Evolutionary conservation across 2,113 vertebrate species (phyloP), one percentile per base, ranked within the genome.

Genomic region (Vulpes ferrilata): DNA sequence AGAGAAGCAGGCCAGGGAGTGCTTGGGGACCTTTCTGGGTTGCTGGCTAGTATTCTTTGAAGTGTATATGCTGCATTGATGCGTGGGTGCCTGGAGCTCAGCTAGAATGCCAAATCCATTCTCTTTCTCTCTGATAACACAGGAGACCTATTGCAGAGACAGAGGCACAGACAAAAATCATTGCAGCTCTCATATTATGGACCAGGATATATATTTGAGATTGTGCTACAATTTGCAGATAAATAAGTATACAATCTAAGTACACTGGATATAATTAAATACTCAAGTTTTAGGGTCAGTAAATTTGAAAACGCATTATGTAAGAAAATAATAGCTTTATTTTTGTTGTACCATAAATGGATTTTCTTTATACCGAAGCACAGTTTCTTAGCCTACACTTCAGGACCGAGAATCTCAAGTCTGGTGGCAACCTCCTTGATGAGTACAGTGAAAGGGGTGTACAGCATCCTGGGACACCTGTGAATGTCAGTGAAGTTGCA

Each of bases 11-110:
- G 71, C 38, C 23, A 67, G 64, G 32, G 53, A 32, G 11, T 11
- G 8, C 51, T 27, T 51, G 27, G 10, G 78, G 82, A 81, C 55
- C 38, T 48, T 53, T 62, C 38, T 60, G 71, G 43, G 17, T 81
- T 87, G 59, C 91, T 85, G 78, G 32, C 27, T 51, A 22, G 60
- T 30, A 27, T n/a, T 74, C 74, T 94, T 92, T 96, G 71, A 95
- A 92, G 38, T 92, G n/a, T 23, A 13, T 80, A 5, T 85, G 69
- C 48, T 80, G 69, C 38, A 55, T 7, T 79, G 83, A 88, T 78
- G 27, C 2, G 0, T 71, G 74, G 67, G 51, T 59, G 15, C 59
- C 93, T 88, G 73, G 30, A 95, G 67, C 59, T 92, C n/a, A 38
- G 69, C 85, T 53, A 51, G 67, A 87, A 88, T 80, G 57, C 53